These are phyloP conservation scores for Glaucomys volans DNA, from an alignment of 2,113 vertebrate species.

Conservation along the genomic window DNA sequence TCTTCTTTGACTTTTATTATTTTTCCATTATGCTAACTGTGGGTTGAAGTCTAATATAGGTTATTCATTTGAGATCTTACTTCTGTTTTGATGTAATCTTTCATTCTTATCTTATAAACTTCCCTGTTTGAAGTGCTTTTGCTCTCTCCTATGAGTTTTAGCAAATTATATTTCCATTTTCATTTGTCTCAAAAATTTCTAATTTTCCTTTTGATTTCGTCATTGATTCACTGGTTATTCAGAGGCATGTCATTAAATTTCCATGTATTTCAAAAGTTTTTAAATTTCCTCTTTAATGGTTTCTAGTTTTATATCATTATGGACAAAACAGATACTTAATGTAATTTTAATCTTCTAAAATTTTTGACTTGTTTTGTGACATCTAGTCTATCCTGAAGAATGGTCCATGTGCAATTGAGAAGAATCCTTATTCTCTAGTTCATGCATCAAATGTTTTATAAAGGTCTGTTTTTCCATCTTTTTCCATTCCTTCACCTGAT, in stretches of 20 bases:
- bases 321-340: background rate
- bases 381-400: background rate
- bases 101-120: background rate
- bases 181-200: background rate
- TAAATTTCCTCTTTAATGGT: background rate
- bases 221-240: background rate
- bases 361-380: background rate
- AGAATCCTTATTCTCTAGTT: background rate
- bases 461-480: background rate
- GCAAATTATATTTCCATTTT: background rate
- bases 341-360: background rate
- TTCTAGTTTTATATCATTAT: background rate
- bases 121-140: background rate
- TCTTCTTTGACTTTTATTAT: background rate
- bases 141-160: background rate
- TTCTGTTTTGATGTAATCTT: background rate
- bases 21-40: background rate
- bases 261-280: background rate
- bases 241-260: background rate
- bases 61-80: background rate
- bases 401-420: background rate
- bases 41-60: background rate
- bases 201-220: background rate
- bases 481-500: background rate
- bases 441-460: background rate